Conservation (phyloP, 2,888 invertebrate genomes). For the Druceiella hillmani region DNA sequence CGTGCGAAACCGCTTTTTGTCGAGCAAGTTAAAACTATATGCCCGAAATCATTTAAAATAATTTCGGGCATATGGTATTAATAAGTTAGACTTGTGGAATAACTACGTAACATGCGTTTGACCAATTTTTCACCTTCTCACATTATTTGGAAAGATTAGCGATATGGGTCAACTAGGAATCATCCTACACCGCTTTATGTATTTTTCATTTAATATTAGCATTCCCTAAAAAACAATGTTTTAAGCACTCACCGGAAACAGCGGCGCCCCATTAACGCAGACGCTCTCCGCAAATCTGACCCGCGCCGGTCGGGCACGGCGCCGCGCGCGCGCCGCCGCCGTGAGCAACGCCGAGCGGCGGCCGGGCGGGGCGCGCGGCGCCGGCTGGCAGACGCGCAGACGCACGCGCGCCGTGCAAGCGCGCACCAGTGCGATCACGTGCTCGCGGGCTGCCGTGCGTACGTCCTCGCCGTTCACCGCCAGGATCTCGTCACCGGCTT, state of each 20-base stretch:
- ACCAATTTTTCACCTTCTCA: too few species aligned
- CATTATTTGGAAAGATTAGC: too few species aligned
- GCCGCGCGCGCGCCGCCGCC: slow-evolving; percentile 78
- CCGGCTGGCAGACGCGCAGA: slow-evolving; percentile 79
- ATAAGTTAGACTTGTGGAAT: too few species aligned
- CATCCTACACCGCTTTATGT: too few species aligned
- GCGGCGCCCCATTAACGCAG: slow-evolving; percentile 76
- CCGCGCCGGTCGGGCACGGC: slow-evolving; percentile 74
- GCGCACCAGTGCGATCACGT: slow-evolving; percentile 82
- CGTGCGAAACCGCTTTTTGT: too few species aligned
- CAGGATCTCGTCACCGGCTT: slow-evolving; percentile 88
- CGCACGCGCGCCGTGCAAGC: slow-evolving; percentile 72
- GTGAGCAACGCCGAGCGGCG: slow-evolving; percentile 80
- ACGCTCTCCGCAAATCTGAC: slow-evolving; percentile 89
- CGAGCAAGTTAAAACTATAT: too few species aligned
- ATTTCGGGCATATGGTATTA: too few species aligned
- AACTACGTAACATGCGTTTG: too few species aligned
- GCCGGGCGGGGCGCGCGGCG: slow-evolving; percentile 48
- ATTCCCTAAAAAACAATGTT: too few species aligned
- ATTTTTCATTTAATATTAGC: too few species aligned
- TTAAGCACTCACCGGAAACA: slow-evolving; percentile 73
- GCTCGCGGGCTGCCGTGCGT: slow-evolving; percentile 75
- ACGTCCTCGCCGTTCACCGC: slow-evolving; percentile 90
- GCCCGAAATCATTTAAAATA: too few species aligned
- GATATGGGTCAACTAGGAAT: too few species aligned